Evolutionary conservation across 2,888 invertebrate genomes (phyloP), one percentile per base, ranked within the genome.

Genomic region (Lasioglossum pauxillum): DNA sequence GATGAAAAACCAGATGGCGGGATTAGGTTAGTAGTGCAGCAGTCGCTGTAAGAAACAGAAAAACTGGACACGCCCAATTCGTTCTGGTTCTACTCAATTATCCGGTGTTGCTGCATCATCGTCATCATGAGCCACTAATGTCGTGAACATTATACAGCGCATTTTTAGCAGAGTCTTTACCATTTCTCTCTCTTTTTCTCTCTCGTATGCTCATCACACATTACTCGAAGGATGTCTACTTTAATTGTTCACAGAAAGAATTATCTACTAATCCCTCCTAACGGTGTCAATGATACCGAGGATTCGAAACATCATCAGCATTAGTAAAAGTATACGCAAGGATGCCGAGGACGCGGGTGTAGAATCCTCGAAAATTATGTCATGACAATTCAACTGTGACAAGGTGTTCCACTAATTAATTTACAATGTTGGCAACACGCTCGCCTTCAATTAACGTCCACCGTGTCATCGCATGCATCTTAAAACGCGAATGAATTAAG

Each of bases 331-430:
- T 75, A n/a, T 16, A 75, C 44, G 53, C 41, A n/a, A n/a, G 72
- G 35, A 79, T 35, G 73, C n/a, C 64, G 46, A 76, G 75, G 53
- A 69, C 64, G 46, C 75, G 38, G 19, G n/a, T 16, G 31, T 16
- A 3, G 75, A 73, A 79, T 57, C 76, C 67, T 46, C 82, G 57
- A 72, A 57, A 64, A 67, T 78, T 64, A 78, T 82, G 84, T 78
- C 84, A 79, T 49, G 73, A 80, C 67, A 69, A 67, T 77, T 67
- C 53, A 81, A 86, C 78, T 75, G 85, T 86, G 85, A 86, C 85
- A 81, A 86, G 84, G 84, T 80, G 53, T 71, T 75, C 85, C 12
- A 75, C 74, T 84, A 78, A 84, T 85, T 85, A 72, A 75, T 77
- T 84, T 80, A 60, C 80, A 69, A 57, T 49, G n/a, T 75, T 49